Conservation (phyloP, 2,888 invertebrate species). For the Drosophila pegasa region DNA sequence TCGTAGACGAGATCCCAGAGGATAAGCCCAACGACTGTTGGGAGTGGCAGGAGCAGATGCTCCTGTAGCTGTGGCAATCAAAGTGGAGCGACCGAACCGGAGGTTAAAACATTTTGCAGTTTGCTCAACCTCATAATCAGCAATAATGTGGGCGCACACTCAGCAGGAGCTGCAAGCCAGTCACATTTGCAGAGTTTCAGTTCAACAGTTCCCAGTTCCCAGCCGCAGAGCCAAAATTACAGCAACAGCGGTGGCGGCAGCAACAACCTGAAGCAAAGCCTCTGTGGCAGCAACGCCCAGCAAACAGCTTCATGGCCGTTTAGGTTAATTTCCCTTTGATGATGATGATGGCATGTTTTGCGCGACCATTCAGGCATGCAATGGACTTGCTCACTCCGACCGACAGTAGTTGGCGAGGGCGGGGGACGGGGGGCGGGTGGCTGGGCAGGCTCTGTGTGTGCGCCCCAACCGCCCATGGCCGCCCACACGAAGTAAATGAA, state of each 20-base stretch:
- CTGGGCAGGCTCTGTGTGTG: not conserved
- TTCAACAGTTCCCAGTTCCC: conserved; percentile 20
- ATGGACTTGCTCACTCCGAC: conserved; percentile 71
- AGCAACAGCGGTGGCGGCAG: conserved; percentile 30
- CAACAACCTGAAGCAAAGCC: conserved; percentile 27
- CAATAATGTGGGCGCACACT: conserved; percentile 44
- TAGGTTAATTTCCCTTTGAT: conserved; percentile 83
- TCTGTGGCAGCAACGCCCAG: conserved; percentile 56
- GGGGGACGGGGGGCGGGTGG: not conserved
- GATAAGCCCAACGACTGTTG: conserved; percentile 20
- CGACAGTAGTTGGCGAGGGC: not conserved
- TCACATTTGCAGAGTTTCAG: conserved; percentile 25
- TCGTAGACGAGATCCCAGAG: conserved; percentile 22
- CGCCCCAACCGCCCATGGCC: conserved; percentile 12
- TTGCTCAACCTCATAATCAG: conserved; percentile 68
- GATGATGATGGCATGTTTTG: conserved; percentile 79
- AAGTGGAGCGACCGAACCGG: conserved; percentile 55
- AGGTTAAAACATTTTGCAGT: conserved; percentile 63
- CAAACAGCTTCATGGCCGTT: conserved; percentile 75
- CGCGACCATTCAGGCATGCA: conserved; percentile 82
- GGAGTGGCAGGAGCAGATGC: not conserved
- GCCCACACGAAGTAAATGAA: conserved; percentile 56
- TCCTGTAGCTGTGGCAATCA: conserved; percentile 39
- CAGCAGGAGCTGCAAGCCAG: conserved; percentile 23
- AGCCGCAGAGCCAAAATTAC: conserved; percentile 42